Evolutionary conservation across 2,113 vertebrate species (phyloP).

Genomic region (Butorides virescens): DNA sequence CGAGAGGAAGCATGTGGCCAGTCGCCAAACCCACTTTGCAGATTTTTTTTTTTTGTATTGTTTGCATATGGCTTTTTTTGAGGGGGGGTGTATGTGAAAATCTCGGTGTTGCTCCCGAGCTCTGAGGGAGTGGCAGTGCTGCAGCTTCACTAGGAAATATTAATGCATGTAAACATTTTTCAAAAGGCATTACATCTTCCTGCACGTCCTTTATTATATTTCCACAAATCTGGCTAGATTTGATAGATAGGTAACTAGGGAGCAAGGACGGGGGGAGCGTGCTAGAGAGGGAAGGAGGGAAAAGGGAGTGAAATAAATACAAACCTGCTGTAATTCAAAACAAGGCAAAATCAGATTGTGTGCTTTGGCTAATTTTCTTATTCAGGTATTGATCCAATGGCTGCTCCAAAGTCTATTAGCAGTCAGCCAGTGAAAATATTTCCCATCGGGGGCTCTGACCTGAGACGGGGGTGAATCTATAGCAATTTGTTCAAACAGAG

Average conservation of each 20-base stretch:
- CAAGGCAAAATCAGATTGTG: slow-evolving; percentile 71
- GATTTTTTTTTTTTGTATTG: neutral
- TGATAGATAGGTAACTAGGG: slow-evolving; percentile 63
- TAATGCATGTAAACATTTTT: slow-evolving; percentile 65
- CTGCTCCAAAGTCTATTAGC: slow-evolving; percentile 83
- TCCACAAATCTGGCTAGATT: slow-evolving; percentile 60
- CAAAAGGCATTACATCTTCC: slow-evolving; percentile 59
- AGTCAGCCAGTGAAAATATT: slow-evolving; percentile 83
- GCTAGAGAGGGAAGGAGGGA: neutral
- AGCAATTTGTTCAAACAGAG: slow-evolving; percentile 84
- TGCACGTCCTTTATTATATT: slow-evolving; percentile 64
- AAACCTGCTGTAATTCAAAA: slow-evolving; percentile 72
- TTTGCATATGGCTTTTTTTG: neutral
- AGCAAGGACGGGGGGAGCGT: neutral
- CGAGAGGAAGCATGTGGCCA: neutral
- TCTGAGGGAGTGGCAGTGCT: slow-evolving; percentile 13
- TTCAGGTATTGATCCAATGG: slow-evolving; percentile 74
- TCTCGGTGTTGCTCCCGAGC: neutral
- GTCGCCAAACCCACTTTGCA: neutral
- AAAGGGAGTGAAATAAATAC: neutral
- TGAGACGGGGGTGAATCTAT: slow-evolving; percentile 79
- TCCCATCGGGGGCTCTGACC: slow-evolving; percentile 80
- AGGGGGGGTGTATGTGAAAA: neutral
- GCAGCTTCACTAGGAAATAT: slow-evolving; percentile 56
- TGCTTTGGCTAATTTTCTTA: slow-evolving; percentile 81